Conservation (phyloP, 2,888 invertebrate species). For the Adelphocoris suturalis region DNA sequence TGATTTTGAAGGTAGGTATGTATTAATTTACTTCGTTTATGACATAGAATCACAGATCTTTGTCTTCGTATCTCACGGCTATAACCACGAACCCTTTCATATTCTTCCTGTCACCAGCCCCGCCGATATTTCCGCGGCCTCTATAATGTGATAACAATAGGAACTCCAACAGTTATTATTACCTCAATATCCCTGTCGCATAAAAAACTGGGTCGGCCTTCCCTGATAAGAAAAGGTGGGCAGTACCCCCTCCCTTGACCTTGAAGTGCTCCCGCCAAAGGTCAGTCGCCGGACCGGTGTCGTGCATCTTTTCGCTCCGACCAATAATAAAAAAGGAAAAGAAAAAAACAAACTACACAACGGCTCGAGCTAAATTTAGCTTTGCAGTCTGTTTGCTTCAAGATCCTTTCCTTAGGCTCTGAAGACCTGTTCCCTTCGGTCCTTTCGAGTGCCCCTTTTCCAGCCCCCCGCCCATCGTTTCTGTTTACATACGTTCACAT, state of each 20-base stretch:
- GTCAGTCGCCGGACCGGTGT: slow-evolving; percentile 60
- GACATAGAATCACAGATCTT: too few relatives aligned
- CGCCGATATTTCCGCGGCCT: too few relatives aligned
- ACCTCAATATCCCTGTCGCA: background rate
- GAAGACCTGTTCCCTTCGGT: background rate
- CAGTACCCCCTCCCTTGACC: slow-evolving; percentile 27
- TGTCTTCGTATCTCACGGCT: too few relatives aligned
- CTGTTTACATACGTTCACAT: slow-evolving; percentile 37
- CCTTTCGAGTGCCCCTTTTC: background rate
- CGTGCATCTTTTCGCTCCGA: slow-evolving; percentile 56
- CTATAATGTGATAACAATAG: background rate
- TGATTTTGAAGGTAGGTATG: too few relatives aligned
- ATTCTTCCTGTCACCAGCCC: too few relatives aligned
- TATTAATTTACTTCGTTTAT: too few relatives aligned
- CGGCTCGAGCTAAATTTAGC: slow-evolving; percentile 45
- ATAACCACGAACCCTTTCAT: too few relatives aligned
- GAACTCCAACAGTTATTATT: background rate
- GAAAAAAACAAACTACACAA: background rate
- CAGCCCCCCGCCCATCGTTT: slow-evolving; percentile 7
- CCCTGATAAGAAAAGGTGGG: slow-evolving; percentile 63
- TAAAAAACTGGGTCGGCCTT: slow-evolving; percentile 60
- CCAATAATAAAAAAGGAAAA: background rate
- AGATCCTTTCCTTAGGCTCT: background rate
- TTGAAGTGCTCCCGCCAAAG: slow-evolving; percentile 27
- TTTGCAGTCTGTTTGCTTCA: background rate